Conservation (phyloP, 2,888 invertebrate genomes). For the Xestia ashworthii region DNA sequence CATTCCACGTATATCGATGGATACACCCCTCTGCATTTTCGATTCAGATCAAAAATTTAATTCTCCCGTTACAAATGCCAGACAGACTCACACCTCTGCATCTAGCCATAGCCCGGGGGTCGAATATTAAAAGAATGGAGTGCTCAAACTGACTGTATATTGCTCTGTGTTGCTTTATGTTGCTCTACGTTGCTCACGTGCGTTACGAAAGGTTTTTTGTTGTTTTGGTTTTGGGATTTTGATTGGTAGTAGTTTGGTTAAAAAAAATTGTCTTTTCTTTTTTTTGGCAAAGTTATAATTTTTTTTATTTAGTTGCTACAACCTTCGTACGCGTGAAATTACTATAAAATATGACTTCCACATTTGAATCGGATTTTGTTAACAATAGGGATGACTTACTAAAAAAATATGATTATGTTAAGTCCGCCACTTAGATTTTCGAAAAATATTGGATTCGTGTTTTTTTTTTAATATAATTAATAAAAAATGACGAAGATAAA, state of each 20-base stretch:
- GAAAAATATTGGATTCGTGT: no score
- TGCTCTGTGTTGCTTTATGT: background rate
- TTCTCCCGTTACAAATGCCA: slow-evolving; percentile 36
- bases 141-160: slow-evolving; percentile 30
- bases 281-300: background rate
- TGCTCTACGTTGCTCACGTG: slow-evolving; percentile 1
- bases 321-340: no score
- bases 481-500: no score
- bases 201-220: slow-evolving; percentile 15
- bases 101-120: slow-evolving; percentile 25
- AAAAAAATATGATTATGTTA: no score
- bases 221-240: slow-evolving; percentile 8
- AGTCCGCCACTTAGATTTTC: no score
- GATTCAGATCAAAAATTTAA: slow-evolving; percentile 55
- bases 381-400: no score
- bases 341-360: no score
- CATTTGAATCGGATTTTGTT: no score
- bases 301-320: no score
- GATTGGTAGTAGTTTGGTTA: background rate
- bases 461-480: no score
- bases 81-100: slow-evolving; percentile 44
- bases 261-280: background rate
- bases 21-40: slow-evolving; percentile 25
- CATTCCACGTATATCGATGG: background rate
- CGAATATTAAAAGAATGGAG: slow-evolving; percentile 67